Percentiles rank a stretch among this genome's conserved stretches.
Conservation (phyloP, 2,113 vertebrate species). For the Sminthopsis crassicaudata region DNA sequence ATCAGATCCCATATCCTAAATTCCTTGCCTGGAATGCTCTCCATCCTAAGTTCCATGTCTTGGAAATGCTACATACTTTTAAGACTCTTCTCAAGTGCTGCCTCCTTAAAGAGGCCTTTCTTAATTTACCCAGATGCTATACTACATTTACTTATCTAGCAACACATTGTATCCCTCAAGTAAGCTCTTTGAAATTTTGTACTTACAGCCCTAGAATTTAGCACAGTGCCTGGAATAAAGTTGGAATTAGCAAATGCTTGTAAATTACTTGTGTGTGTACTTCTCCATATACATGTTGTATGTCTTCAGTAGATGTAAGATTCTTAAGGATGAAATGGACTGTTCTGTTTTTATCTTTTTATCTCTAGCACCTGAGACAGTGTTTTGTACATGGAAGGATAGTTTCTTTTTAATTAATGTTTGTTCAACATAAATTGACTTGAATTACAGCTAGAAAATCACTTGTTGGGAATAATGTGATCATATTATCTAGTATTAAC, state of each 20-base stretch:
- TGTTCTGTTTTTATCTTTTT: neutral
- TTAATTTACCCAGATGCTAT: no score
- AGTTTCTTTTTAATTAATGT: neutral
- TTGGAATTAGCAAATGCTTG: neutral
- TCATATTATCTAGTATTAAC: neutral
- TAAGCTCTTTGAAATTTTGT: neutral
- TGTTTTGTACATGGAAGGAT: neutral
- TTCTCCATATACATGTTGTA: neutral
- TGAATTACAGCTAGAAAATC: neutral
- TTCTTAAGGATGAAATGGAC: neutral
- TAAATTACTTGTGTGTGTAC: neutral
- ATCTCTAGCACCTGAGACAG: neutral
- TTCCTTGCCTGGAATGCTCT: no score
- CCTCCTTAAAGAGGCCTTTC: no score
- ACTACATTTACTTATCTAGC: no score
- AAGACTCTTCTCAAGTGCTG: no score
- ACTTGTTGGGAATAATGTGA: neutral
- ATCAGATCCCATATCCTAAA: no score
- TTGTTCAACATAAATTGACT: neutral
- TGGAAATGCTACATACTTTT: no score
- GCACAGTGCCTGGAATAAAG: neutral
- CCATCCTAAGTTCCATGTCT: no score
- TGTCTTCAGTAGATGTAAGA: neutral
- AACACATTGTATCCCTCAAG: no score
- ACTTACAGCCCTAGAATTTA: neutral